Conservation (phyloP, 2,888 invertebrate species). For the Ophraella communa region DNA sequence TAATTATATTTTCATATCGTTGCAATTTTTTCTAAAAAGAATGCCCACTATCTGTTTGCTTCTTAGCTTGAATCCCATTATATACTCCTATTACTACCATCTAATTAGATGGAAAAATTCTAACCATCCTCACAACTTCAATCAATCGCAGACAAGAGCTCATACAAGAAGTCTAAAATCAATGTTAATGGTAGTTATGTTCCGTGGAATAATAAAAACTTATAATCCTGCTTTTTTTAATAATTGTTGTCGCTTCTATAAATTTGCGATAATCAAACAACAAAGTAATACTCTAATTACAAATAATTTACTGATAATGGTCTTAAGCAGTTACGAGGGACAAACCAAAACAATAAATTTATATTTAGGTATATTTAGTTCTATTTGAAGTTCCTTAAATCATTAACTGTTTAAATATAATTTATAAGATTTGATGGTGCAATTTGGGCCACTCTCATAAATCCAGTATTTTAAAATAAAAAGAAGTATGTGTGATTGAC, state of each 20-base stretch:
- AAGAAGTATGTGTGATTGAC: too few relatives aligned
- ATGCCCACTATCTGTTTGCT: background rate
- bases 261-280: background rate
- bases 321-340: too few relatives aligned
- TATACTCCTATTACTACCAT: background rate
- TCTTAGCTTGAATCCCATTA: background rate
- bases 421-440: too few relatives aligned
- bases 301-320: too few relatives aligned
- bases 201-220: constrained; percentile 5
- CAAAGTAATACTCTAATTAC: too few relatives aligned
- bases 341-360: too few relatives aligned
- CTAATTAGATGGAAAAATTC: background rate
- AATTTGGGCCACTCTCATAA: too few relatives aligned
- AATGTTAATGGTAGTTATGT: constrained; percentile 11
- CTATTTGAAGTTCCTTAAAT: too few relatives aligned
- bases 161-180: constrained; percentile 9
- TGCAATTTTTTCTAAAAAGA: background rate
- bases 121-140: background rate
- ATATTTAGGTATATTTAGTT: too few relatives aligned
- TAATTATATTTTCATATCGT: background rate
- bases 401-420: too few relatives aligned
- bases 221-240: background rate
- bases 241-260: constrained; percentile 15
- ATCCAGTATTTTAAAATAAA: too few relatives aligned
- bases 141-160: background rate